Conservation (phyloP, 2,113 vertebrate species). For the Chloroceryle aenea region DNA sequence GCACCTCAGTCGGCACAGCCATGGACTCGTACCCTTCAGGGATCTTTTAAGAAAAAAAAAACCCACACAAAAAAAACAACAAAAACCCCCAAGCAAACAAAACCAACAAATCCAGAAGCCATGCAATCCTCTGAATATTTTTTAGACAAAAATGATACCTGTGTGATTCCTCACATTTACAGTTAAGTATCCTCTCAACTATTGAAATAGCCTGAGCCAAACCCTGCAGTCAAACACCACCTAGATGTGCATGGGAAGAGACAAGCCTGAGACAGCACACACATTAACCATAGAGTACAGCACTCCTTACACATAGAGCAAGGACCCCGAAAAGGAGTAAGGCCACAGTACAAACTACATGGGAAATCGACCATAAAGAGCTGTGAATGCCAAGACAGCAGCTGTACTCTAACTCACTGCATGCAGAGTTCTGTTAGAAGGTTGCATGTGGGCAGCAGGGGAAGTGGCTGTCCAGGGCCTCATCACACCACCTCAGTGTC, state of each 20-base stretch:
- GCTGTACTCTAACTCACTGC: neutral
- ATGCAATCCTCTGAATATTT: neutral
- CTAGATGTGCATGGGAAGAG: neutral
- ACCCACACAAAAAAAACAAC: too few relatives aligned
- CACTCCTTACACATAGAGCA: fast-evolving
- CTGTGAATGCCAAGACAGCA: neutral
- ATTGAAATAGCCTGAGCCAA: neutral
- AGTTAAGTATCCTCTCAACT: neutral
- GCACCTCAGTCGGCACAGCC: neutral
- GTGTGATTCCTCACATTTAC: neutral
- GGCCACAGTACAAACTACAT: neutral
- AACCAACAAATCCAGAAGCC: fast-evolving
- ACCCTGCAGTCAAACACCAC: neutral
- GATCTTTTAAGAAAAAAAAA: neutral
- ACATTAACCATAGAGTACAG: neutral
- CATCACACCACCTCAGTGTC: neutral
- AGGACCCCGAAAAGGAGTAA: neutral
- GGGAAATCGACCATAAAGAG: neutral
- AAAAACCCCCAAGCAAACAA: too few relatives aligned
- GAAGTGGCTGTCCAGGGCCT: neutral
- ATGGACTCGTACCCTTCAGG: neutral
- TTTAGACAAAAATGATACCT: neutral
- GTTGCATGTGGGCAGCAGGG: neutral
- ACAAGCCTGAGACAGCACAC: neutral
- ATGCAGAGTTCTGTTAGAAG: neutral